A percentile compares a stretch with the other conserved stretches of the same genome.
phyloP scores from a whole-genome alignment of 2,888 invertebrate species.

The Plagiodera versicolora region DNA sequence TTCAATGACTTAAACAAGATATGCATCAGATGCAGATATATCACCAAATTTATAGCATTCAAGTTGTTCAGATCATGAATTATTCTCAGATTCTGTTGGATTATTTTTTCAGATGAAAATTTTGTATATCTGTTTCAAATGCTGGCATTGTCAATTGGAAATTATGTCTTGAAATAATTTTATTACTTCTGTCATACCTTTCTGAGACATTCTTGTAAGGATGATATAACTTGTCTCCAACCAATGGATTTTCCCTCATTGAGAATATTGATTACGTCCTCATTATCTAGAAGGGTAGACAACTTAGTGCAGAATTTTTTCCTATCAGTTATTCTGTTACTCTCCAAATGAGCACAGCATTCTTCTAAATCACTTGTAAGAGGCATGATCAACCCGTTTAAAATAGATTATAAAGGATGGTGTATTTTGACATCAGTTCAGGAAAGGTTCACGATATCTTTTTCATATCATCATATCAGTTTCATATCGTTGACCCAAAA shows the following conservation, averaged over 20 bases:
- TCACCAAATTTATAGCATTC: no score
- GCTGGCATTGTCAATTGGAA: no score
- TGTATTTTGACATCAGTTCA: neutral
- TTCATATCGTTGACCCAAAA: no score
- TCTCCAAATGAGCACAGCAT: conserved; percentile 17
- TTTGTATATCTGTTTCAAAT: no score
- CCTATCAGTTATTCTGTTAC: conserved; percentile 32
- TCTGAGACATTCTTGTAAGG: conserved; percentile 35
- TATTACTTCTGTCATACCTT: conserved; percentile 27
- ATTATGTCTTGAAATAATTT: no score
- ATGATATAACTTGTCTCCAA: conserved; percentile 33
- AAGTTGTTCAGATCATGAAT: no score
- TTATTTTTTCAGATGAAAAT: no score
- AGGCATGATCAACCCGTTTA: conserved; percentile 11
- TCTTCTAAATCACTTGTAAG: conserved; percentile 18
- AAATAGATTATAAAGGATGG: neutral
- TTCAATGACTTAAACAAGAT: neutral
- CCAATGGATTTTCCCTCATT: conserved; percentile 20
- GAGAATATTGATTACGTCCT: conserved; percentile 21
- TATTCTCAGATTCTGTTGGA: no score
- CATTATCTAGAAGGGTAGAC: conserved; percentile 25
- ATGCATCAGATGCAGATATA: no score
- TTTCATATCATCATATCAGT: no score
- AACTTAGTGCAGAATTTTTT: conserved; percentile 35
- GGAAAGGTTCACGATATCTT: no score